Percentiles rank a stretch among this genome's conserved stretches.
Evolutionary conservation across 1,140 invertebrate genomes (phyloP).

Genomic region (Semibalanus balanoides): DNA sequence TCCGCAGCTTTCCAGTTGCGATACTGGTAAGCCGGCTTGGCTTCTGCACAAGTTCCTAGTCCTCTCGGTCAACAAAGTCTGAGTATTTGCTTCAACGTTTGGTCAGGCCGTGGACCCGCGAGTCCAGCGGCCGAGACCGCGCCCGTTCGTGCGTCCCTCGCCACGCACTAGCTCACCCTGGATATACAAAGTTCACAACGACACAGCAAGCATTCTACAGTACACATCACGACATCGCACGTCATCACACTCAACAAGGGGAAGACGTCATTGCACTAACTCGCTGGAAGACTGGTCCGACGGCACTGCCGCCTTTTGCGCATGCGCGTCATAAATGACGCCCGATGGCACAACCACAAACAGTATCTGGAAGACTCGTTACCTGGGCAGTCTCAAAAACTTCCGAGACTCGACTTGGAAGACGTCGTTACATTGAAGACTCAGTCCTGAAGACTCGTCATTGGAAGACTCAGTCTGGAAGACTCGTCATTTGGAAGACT

Average conservation of each 20-base stretch:
- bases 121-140: background rate
- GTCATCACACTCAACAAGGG: background rate
- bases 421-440: background rate
- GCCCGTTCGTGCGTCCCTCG: background rate
- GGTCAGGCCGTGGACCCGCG: too few species aligned
- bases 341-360: too few species aligned
- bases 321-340: background rate
- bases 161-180: background rate
- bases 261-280: background rate
- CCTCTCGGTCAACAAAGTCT: too few species aligned
- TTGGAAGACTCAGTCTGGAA: background rate
- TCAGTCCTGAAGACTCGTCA: background rate
- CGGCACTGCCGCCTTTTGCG: background rate
- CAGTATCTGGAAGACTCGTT: too few species aligned
- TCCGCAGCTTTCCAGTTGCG: too few species aligned
- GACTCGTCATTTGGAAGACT: constrained; percentile 1
- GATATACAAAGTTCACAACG: background rate
- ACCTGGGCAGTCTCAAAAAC: too few species aligned
- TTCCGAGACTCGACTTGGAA: too few species aligned
- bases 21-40: too few species aligned
- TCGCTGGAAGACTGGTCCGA: background rate
- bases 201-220: background rate
- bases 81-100: background rate
- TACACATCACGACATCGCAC: background rate
- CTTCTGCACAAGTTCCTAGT: too few species aligned